phyloP scores from a whole-genome alignment of 2,797 vertebrate genomes.

The Acanthurus leucopareius region DNA sequence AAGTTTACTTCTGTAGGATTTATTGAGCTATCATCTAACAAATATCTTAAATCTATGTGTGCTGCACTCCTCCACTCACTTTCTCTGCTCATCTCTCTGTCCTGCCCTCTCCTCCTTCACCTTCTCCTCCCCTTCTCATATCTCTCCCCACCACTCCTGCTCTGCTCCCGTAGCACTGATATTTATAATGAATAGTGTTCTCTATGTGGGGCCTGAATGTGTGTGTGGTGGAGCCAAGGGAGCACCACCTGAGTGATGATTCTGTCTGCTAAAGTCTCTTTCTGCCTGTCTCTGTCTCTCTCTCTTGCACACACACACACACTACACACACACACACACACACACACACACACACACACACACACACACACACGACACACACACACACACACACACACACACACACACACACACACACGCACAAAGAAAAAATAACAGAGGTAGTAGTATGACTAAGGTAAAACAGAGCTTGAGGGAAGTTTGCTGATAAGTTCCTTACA shows the following conservation, averaged over 20 bases:
- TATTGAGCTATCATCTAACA: conserved; percentile 22
- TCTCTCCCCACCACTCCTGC: conserved; percentile 78
- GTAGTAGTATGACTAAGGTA: too few species aligned
- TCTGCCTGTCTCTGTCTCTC: conserved; percentile 32
- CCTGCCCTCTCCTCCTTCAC: conserved; percentile 75
- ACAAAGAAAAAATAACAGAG: too few species aligned
- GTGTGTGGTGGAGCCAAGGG: conserved; percentile 91
- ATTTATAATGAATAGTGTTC: conserved; percentile 92
- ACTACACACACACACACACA: neutral
- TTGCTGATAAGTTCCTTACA: too few species aligned
- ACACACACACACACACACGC: conserved; percentile 82
- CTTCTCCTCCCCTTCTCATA: conserved; percentile 76
- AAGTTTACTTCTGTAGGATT: conserved; percentile 20
- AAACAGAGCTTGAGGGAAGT: too few species aligned
- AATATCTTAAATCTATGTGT: conserved; percentile 37
- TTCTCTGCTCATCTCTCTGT: conserved; percentile 39
- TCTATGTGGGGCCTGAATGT: conserved; percentile 94
- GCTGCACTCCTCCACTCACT: conserved; percentile 6
- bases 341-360: conserved; percentile 81
- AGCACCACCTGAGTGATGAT: conserved; percentile 97
- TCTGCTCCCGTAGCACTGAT: conserved; percentile 85
- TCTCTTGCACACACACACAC: conserved; percentile 20
- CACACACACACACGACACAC: conserved; percentile 6
- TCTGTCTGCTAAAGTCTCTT: conserved; percentile 90
- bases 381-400: conserved; percentile 65